phyloP scores from a whole-genome alignment of 2,888 invertebrate genomes.

The Phragmatobia fuliginosa region DNA sequence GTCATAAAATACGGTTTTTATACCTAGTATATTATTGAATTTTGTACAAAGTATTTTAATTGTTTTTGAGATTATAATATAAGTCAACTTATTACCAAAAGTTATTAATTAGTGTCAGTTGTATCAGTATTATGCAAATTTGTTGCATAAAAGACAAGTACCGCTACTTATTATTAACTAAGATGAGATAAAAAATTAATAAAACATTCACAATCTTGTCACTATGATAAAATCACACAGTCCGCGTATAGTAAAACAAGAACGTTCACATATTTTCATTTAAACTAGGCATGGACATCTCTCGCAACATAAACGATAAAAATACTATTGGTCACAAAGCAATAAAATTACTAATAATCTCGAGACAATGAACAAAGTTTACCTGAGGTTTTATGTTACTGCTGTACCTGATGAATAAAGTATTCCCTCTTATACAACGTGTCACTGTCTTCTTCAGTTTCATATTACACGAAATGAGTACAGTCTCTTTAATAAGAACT shows the following conservation, averaged over 20 bases:
- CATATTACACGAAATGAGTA: constrained; percentile 66
- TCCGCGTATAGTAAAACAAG: not conserved
- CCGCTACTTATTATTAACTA: not conserved
- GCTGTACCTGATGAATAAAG: constrained; percentile 68
- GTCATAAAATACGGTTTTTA: not conserved
- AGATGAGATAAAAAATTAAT: not conserved
- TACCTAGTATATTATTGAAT: not conserved
- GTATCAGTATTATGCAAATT: not conserved
- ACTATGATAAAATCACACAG: not conserved
- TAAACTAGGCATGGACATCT: not conserved
- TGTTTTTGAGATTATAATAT: too few relatives aligned
- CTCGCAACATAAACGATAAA: not conserved
- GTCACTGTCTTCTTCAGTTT: constrained; percentile 80
- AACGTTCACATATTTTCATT: not conserved
- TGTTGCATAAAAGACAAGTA: not conserved
- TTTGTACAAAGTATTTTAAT: not conserved
- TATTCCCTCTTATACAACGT: constrained; percentile 75
- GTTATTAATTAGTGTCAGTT: not conserved
- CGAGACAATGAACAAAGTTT: constrained; percentile 18
- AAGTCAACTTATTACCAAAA: too few relatives aligned
- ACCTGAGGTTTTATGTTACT: constrained; percentile 58
- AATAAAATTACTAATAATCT: not conserved
- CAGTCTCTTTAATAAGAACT: constrained; percentile 34
- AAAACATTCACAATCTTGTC: not conserved
- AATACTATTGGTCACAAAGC: not conserved